phyloP scores from a whole-genome alignment of 2,797 vertebrate genomes.

The Coendou prehensilis region DNA sequence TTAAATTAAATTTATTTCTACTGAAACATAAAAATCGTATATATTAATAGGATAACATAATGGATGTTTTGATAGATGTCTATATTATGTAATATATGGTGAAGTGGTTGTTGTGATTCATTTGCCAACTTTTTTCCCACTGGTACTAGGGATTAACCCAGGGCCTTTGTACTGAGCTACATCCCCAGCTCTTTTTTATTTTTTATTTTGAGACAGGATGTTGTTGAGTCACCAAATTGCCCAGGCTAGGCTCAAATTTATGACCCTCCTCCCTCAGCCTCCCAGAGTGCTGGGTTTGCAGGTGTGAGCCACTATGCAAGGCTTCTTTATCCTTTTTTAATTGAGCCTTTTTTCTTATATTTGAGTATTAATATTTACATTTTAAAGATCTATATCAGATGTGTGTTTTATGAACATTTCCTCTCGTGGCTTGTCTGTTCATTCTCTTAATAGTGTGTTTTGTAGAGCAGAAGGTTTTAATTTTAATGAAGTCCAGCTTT shows the following conservation, averaged over 20 bases:
- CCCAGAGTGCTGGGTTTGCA: not conserved
- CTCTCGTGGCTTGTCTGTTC: not conserved
- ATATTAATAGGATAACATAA: not conserved
- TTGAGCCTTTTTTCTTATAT: not conserved
- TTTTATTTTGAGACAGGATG: not conserved
- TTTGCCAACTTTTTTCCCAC: not conserved
- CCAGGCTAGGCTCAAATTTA: not conserved
- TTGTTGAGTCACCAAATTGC: not conserved
- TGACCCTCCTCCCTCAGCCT: not conserved
- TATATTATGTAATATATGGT: not conserved
- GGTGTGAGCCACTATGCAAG: not conserved
- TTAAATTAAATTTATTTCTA: not conserved
- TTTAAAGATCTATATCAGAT: not conserved
- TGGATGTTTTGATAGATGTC: not conserved
- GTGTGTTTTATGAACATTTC: constrained; percentile 5
- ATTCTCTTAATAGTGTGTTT: constrained; percentile 49
- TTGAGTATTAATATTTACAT: constrained; percentile 42
- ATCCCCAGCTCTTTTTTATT: not conserved
- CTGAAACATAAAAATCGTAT: not conserved
- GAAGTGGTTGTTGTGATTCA: not conserved
- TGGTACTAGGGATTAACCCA: not conserved
- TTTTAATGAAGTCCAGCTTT: not conserved
- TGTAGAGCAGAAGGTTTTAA: not conserved
- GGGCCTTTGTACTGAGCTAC: not conserved
- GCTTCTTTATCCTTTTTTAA: not conserved